Conservation (phyloP, 2,888 invertebrate species). For the Chrysopilus asiliformis region DNA sequence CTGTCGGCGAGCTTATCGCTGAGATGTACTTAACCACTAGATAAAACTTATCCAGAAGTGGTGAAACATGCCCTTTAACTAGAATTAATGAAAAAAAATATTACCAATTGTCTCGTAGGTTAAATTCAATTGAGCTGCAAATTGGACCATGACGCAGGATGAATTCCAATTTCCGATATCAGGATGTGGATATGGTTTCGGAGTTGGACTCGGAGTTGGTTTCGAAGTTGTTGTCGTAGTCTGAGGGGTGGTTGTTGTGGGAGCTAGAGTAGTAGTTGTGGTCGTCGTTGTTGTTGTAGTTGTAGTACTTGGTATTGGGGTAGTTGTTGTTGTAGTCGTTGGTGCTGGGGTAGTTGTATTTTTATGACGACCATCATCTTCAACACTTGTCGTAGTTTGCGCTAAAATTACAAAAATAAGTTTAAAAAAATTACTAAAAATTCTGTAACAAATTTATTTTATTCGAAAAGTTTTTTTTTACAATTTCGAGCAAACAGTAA, state of each 20-base stretch:
- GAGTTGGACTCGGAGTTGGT: constrained; percentile 22
- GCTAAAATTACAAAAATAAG: neutral
- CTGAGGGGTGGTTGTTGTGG: constrained; percentile 17
- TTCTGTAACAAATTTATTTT: too few species aligned
- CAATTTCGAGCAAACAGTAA: too few species aligned
- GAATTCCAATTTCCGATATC: constrained; percentile 42
- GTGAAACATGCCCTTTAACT: too few species aligned
- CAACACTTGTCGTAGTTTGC: neutral
- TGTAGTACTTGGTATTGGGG: neutral
- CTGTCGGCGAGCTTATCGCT: too few species aligned
- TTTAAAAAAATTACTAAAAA: too few species aligned
- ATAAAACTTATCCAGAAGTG: too few species aligned
- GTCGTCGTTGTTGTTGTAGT: neutral
- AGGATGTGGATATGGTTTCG: constrained; percentile 24
- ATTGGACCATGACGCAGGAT: constrained; percentile 51
- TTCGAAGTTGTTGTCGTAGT: constrained; percentile 18
- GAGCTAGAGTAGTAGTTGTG: neutral
- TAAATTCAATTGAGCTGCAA: constrained; percentile 52
- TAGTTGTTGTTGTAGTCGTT: neutral
- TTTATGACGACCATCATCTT: neutral
- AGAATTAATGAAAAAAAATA: too few species aligned
- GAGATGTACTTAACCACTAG: too few species aligned
- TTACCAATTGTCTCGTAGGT: constrained; percentile 30
- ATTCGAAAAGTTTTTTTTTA: too few species aligned
- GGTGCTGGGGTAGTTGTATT: neutral